Conservation (phyloP, 2,797 vertebrate species). For the Falco biarmicus region DNA sequence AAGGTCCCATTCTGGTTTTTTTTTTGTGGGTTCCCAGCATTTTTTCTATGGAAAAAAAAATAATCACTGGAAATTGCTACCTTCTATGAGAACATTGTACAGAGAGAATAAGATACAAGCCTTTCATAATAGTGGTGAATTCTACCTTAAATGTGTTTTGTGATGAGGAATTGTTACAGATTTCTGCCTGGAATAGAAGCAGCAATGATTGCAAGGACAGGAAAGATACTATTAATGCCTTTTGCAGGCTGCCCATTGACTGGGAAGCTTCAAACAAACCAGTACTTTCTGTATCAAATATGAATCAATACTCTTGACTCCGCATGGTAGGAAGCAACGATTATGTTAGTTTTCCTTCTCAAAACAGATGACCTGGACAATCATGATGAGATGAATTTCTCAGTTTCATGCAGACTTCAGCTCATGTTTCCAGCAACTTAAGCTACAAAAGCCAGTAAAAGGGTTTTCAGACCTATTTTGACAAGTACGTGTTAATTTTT, state of each 20-base stretch:
- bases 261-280: background rate
- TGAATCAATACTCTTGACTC: background rate
- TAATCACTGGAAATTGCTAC: background rate
- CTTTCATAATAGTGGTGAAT: background rate
- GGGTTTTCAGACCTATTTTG: background rate
- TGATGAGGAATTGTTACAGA: background rate
- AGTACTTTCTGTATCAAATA: background rate
- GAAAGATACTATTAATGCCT: background rate
- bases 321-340: background rate
- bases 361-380: background rate
- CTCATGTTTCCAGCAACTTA: background rate
- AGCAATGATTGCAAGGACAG: slow-evolving; percentile 1
- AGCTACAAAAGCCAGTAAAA: background rate
- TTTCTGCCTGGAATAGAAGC: background rate
- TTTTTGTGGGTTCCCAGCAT: background rate
- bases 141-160: background rate
- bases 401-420: background rate
- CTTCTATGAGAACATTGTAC: background rate
- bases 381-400: background rate
- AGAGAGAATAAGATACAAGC: background rate
- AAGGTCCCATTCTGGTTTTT: background rate
- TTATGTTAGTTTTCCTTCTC: background rate
- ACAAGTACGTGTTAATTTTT: background rate
- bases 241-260: background rate
- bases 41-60: background rate